phyloP scores from a whole-genome alignment of 2,113 vertebrate species.

The Aspiorhynchus laticeps region DNA sequence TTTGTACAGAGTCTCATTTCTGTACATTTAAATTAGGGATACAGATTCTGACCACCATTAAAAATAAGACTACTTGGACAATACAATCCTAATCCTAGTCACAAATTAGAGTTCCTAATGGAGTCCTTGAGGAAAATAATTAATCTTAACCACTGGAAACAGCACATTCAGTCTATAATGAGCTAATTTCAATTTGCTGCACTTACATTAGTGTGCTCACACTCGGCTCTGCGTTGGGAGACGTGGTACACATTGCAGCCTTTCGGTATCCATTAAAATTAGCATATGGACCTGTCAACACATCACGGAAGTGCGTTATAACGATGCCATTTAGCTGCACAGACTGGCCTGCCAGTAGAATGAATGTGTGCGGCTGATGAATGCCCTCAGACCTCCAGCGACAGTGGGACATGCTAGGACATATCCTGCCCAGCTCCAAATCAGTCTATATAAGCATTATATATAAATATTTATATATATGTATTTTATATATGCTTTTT shows the following conservation, averaged over 20 bases:
- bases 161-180: slow-evolving; percentile 97
- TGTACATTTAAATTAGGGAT: slow-evolving; percentile 23
- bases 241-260: slow-evolving; percentile 58
- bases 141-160: slow-evolving; percentile 98
- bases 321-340: slow-evolving; percentile 98
- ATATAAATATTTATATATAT: no score
- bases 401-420: slow-evolving; percentile 75
- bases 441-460: neutral
- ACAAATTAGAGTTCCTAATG: slow-evolving; percentile 85
- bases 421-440: slow-evolving; percentile 66
- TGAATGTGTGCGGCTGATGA: slow-evolving; percentile 87
- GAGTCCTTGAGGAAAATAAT: slow-evolving; percentile 94
- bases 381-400: slow-evolving; percentile 81
- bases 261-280: slow-evolving; percentile 97
- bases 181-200: slow-evolving; percentile 85
- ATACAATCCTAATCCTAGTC: slow-evolving; percentile 83
- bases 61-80: slow-evolving; percentile 27
- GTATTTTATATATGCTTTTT: no score
- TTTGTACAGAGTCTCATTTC: slow-evolving; percentile 2
- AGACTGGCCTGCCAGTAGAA: slow-evolving; percentile 92
- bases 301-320: slow-evolving; percentile 93
- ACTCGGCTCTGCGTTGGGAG: neutral
- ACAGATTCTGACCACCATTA: slow-evolving; percentile 11
- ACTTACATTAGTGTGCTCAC: slow-evolving; percentile 70
- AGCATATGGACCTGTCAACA: slow-evolving; percentile 99